These are phyloP conservation scores for Drosophila hydei DNA, from an alignment of 1,140 invertebrate genomes.

Conservation along the genomic window DNA sequence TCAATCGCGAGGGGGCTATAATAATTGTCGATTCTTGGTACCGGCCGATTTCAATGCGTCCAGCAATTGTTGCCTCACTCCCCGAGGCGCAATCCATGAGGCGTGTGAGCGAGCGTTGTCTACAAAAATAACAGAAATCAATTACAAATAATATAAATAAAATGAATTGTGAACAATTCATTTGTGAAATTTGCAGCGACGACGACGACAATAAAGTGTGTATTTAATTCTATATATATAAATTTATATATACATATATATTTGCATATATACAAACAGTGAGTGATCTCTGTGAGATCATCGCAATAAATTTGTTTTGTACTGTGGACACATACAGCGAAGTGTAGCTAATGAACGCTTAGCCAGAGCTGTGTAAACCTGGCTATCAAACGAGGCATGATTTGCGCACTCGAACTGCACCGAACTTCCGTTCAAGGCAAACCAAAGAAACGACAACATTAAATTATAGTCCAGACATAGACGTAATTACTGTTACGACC, in stretches of 20 bases:
- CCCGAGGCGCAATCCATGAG: conserved; percentile 39
- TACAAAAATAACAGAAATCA: conserved; percentile 39
- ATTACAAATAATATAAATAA: conserved; percentile 53
- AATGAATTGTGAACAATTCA: conserved; percentile 64
- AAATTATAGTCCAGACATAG: conserved; percentile 8
- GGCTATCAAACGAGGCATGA: conserved; percentile 24
- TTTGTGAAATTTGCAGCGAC: conserved; percentile 45
- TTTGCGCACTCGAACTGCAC: not conserved
- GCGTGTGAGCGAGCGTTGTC: not conserved
- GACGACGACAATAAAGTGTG: conserved; percentile 29
- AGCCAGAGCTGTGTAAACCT: not conserved
- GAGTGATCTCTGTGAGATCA: conserved; percentile 73
- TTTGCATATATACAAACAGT: conserved; percentile 10
- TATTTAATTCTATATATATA: conserved; percentile 4
- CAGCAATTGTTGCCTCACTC: conserved; percentile 36
- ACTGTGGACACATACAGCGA: not conserved
- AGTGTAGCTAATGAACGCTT: conserved; percentile 9
- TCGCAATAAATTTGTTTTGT: conserved; percentile 43
- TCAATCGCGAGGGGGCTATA: conserved; percentile 51
- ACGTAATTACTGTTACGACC: conserved; percentile 59
- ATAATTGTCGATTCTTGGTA: conserved; percentile 29
- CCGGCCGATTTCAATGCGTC: conserved; percentile 6
- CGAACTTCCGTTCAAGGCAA: conserved; percentile 42
- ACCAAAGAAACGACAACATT: conserved; percentile 10
- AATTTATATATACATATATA: not conserved